phyloP scores from a whole-genome alignment of 2,113 vertebrate genomes.

The Triplophysa dalaica region DNA sequence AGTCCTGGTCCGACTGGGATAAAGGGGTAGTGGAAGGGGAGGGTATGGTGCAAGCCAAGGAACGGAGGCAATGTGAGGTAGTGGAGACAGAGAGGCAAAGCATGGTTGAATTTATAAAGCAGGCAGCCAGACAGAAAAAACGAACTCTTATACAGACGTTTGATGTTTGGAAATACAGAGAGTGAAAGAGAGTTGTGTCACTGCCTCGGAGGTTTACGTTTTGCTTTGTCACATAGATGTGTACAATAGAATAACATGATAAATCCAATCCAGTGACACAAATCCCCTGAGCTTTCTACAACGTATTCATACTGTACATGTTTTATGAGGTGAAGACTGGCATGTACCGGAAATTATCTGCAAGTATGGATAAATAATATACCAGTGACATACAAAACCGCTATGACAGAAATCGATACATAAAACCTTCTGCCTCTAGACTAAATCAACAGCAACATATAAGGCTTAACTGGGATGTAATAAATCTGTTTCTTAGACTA shows the following conservation, averaged over 20 bases:
- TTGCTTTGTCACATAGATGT: background rate
- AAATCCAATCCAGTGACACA: constrained; percentile 43
- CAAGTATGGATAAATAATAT: constrained; percentile 8
- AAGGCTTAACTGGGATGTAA: too few species aligned
- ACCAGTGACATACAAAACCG: constrained; percentile 11
- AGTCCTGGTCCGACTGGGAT: constrained; percentile 89
- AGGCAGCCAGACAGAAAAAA: constrained; percentile 52
- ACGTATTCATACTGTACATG: background rate
- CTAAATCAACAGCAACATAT: constrained; percentile 19
- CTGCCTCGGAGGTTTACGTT: constrained; percentile 12
- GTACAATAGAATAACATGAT: background rate
- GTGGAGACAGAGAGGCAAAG: constrained; percentile 76
- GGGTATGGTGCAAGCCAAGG: constrained; percentile 44
- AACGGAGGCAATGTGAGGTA: constrained; percentile 42
- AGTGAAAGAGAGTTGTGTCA: constrained; percentile 38
- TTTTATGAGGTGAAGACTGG: constrained; percentile 7
- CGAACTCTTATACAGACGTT: constrained; percentile 29
- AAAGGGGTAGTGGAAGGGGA: constrained; percentile 68
- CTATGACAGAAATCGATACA: constrained; percentile 10
- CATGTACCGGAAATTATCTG: constrained; percentile 12
- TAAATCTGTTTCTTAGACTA: too few species aligned
- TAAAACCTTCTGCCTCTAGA: background rate
- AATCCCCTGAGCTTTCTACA: constrained; percentile 4
- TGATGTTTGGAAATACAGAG: constrained; percentile 40
- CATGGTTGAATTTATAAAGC: constrained; percentile 69